These are phyloP conservation scores for Lamellibrachia satsuma DNA, from an alignment of 2,888 invertebrate species.

Conservation along the genomic window DNA sequence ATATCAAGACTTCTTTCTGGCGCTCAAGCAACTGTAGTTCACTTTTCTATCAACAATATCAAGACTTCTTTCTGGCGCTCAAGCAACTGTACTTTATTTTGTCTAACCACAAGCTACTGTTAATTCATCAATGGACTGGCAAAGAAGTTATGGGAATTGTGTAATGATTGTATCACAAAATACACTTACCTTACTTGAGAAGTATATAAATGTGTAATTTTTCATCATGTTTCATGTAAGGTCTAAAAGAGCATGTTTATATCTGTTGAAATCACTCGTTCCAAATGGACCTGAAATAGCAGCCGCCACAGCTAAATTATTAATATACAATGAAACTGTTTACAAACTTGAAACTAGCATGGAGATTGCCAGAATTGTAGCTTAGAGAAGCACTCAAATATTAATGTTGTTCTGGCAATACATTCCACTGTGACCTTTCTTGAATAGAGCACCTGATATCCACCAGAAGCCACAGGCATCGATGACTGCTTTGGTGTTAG, in stretches of 20 bases:
- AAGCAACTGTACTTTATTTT: too few relatives aligned
- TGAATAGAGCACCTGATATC: not conserved
- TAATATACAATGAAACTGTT: not conserved
- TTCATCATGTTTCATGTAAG: too few relatives aligned
- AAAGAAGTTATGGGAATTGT: too few relatives aligned
- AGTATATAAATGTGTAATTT: too few relatives aligned
- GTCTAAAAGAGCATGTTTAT: not conserved
- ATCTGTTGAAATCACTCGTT: not conserved
- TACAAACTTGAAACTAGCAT: not conserved
- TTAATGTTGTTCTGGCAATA: not conserved
- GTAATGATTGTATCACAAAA: too few relatives aligned
- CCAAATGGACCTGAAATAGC: not conserved
- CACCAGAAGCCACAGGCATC: not conserved
- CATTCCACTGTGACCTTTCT: not conserved
- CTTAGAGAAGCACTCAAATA: not conserved
- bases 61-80: too few relatives aligned
- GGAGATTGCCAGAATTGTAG: not conserved
- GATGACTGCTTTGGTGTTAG: not conserved
- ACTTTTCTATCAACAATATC: too few relatives aligned
- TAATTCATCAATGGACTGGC: too few relatives aligned
- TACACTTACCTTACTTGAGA: too few relatives aligned
- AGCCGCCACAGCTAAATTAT: not conserved
- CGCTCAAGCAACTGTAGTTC: too few relatives aligned
- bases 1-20: too few relatives aligned
- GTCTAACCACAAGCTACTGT: too few relatives aligned